Evolutionary conservation across 2,113 vertebrate genomes (phyloP).

Genomic region (Oenanthe melanoleuca): DNA sequence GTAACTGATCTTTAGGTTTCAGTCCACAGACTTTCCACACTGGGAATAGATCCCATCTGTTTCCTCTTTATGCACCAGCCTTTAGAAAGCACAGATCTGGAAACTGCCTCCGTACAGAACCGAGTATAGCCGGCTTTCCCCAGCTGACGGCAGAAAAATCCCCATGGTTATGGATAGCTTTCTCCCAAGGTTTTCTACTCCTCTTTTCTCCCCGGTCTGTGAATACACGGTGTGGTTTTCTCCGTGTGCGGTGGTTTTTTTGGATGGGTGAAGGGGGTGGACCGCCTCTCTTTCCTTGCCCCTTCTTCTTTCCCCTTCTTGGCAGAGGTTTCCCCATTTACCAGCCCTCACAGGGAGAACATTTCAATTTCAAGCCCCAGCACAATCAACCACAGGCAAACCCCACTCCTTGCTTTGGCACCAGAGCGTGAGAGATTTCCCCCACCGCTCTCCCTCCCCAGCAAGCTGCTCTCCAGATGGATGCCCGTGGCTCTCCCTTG

Average conservation of each 20-base stretch:
- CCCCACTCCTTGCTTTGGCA: background rate
- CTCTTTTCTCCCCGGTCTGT: background rate
- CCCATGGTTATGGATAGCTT: background rate
- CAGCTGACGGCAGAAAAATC: conserved; percentile 12
- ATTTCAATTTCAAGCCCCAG: conserved; percentile 33
- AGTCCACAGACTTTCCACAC: conserved; percentile 51
- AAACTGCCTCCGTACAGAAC: conserved; percentile 37
- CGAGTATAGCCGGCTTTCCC: conserved; percentile 26
- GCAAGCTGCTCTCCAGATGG: conserved; percentile 46
- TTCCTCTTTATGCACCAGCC: conserved; percentile 52
- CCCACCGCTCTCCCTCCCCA: background rate
- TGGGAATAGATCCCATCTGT: conserved; percentile 58
- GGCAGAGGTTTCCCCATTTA: background rate
- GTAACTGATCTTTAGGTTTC: conserved; percentile 53
- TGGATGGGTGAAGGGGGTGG: background rate
- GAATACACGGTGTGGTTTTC: background rate
- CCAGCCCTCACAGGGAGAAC: background rate
- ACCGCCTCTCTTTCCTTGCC: background rate
- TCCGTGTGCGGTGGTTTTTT: background rate
- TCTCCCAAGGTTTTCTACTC: background rate
- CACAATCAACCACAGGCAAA: background rate
- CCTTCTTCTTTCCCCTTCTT: background rate
- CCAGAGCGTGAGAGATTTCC: conserved; percentile 10
- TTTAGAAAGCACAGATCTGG: conserved; percentile 56
- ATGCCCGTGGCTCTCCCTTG: background rate